Evolutionary conservation across 2,113 vertebrate species (phyloP), one percentile per base, ranked within the genome.

Genomic region (Gnathonemus longibarbis): DNA sequence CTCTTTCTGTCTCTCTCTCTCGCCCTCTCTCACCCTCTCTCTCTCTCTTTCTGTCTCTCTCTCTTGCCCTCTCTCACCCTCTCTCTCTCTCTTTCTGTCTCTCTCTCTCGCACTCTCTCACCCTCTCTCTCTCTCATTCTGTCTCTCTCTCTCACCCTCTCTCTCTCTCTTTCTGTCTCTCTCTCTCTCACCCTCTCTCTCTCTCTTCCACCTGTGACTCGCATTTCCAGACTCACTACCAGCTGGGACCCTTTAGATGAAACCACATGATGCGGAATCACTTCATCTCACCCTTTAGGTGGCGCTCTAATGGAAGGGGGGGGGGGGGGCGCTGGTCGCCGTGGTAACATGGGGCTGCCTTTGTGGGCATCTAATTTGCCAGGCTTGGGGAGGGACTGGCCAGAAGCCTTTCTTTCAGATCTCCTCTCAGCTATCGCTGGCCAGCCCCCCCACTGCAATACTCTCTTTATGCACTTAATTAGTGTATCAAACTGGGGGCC

Each of bases 401-500:
- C 62, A 48, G 19, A 45, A n/a, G 24, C 56, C 19, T 58, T 80
- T 74, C 48, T 88, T 42, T 48, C 83, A 52, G 6, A 27, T 31
- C 85, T 77, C 11, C 9, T 52, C 48, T 11, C 35, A 52, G 35
- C 50, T 21, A 42, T 84, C 17, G 10, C 70, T 58, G 19, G 70
- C 8, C 45, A 42, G 10, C 53, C 21, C 48, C 17, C 77, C 17
- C n/a, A 1, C 50, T 19, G 45, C 2, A 84, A 24, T 1, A 17
- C n/a, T 74, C 39, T 46, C 62, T 88, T 48, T 84, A 45, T 77
- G 27, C 13, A 42, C 27, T 90, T 92, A 21, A 84, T 93, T 89
- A 91, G 49, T 35, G 84, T 86, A 80, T 89, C 84, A 90, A 89
- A 87, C 89, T 87, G 50, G 56, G 88, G 86, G 89, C 86, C 58